These are phyloP conservation scores for Cyprinella venusta DNA, from an alignment of 2,797 vertebrate species.

Conservation along the genomic window DNA sequence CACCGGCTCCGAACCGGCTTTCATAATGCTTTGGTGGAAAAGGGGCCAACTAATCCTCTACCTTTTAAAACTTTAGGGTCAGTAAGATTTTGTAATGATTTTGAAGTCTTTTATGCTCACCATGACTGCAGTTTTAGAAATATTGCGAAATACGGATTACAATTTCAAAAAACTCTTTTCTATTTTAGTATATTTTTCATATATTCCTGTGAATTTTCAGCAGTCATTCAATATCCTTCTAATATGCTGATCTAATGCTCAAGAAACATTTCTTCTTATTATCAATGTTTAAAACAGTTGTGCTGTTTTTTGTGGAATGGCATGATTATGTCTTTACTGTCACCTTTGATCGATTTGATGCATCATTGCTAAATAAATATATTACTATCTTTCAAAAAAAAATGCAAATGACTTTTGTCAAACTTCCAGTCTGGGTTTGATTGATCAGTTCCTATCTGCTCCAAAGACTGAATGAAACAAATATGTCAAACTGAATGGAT, in stretches of 20 bases:
- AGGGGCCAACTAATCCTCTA: no score
- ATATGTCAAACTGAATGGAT: background rate
- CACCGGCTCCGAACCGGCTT: no score
- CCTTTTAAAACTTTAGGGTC: background rate
- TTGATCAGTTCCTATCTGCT: background rate
- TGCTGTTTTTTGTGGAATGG: background rate
- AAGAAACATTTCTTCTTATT: background rate
- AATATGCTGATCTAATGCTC: background rate
- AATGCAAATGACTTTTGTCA: background rate
- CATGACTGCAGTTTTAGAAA: background rate
- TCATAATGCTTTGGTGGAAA: no score
- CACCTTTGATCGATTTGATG: background rate
- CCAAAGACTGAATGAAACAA: background rate
- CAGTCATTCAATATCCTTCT: background rate
- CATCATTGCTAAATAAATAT: no score
- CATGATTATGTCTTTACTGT: background rate
- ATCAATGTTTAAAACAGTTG: background rate
- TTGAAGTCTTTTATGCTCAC: background rate
- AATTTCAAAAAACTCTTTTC: background rate
- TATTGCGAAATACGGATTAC: background rate
- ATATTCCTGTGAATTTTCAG: background rate
- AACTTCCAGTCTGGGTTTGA: background rate
- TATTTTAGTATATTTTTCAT: no score
- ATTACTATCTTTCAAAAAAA: no score
- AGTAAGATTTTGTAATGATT: background rate